Percentiles rank a stretch among this genome's conserved stretches.
These are phyloP conservation scores for Lepidonotus clava DNA, from an alignment of 2,888 invertebrate genomes.

Conservation along the genomic window DNA sequence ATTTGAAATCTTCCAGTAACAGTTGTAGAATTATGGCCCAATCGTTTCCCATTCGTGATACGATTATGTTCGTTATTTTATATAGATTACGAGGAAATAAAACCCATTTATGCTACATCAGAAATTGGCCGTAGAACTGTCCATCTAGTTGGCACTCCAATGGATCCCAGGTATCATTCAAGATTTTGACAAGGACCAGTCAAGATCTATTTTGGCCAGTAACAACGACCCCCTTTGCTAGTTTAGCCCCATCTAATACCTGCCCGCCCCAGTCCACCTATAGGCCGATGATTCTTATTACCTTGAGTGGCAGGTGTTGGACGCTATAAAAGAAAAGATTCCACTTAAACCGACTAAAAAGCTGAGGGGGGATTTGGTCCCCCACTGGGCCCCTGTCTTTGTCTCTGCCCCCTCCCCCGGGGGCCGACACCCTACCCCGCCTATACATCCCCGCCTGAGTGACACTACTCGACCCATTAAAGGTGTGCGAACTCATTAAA, in stretches of 20 bases:
- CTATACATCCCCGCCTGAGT: background rate
- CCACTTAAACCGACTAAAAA: background rate
- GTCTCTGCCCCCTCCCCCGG: background rate
- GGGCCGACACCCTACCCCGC: background rate
- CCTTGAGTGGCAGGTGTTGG: background rate
- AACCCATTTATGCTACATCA: no score
- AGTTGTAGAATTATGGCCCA: no score
- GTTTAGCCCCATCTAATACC: background rate
- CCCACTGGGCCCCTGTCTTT: background rate
- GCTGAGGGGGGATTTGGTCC: background rate
- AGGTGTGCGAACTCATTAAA: slow-evolving; percentile 34
- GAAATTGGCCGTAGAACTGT: no score
- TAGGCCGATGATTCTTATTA: background rate
- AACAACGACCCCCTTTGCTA: background rate
- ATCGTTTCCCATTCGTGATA: no score
- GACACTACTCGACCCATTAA: slow-evolving; percentile 1
- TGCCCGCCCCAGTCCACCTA: background rate
- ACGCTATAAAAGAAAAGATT: background rate
- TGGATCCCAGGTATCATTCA: background rate
- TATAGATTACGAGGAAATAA: no score
- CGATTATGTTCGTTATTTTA: no score
- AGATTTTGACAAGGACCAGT: background rate
- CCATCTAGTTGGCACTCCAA: no score
- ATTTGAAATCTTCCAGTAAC: no score
- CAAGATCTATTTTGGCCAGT: background rate